Percentiles rank a stretch among this genome's conserved stretches.
These are phyloP conservation scores for Dynastes tityus DNA, from an alignment of 2,888 invertebrate species.

Conservation along the genomic window DNA sequence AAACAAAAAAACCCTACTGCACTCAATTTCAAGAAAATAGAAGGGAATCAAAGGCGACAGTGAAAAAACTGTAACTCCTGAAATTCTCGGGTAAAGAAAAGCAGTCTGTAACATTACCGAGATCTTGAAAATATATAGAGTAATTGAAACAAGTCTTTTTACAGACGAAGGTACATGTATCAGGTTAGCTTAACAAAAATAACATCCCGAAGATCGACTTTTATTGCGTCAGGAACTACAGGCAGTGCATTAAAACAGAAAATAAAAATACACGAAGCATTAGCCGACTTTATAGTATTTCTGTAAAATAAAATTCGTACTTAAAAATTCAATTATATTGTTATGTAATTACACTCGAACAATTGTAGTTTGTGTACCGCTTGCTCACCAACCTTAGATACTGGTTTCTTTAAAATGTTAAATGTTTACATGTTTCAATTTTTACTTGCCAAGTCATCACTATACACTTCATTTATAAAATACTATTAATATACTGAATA, in stretches of 20 bases:
- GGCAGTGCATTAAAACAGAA: background rate
- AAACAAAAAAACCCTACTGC: too few species aligned
- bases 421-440: too few species aligned
- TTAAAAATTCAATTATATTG: too few species aligned
- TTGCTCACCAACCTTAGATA: too few species aligned
- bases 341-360: too few species aligned
- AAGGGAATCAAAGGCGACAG: background rate
- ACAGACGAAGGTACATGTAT: slow-evolving; percentile 4
- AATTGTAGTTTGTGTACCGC: too few species aligned
- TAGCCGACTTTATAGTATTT: background rate
- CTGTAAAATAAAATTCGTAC: too few species aligned
- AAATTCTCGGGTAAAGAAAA: background rate
- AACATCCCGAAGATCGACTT: background rate
- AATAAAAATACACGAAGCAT: background rate
- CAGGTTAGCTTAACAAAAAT: background rate
- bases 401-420: too few species aligned
- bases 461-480: too few species aligned
- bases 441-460: too few species aligned
- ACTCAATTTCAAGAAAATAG: background rate
- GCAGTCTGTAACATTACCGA: slow-evolving; percentile 15
- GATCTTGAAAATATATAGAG: slow-evolving; percentile 17
- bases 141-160: slow-evolving; percentile 30
- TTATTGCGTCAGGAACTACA: background rate
- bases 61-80: background rate
- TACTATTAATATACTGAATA: too few species aligned